These are phyloP conservation scores for Simalia tracyae DNA, from an alignment of 2,797 vertebrate species.

Conservation along the genomic window DNA sequence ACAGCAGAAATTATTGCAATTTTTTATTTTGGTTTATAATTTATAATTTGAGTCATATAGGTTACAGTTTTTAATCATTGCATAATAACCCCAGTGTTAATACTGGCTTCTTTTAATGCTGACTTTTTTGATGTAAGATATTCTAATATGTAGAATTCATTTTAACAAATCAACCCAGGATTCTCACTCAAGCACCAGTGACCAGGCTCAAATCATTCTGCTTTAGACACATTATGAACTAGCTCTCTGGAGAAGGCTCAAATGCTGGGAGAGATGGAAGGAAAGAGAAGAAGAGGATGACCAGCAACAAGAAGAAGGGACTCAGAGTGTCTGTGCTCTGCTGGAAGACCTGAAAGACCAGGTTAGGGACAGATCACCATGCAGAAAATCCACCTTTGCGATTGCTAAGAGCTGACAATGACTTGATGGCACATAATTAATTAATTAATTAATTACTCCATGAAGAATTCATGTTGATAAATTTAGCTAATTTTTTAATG, in stretches of 20 bases:
- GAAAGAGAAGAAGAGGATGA: no score
- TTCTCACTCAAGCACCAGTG: neutral
- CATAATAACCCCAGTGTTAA: neutral
- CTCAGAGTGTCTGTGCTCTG: no score
- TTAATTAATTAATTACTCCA: no score
- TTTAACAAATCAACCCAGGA: neutral
- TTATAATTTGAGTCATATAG: neutral
- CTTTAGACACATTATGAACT: neutral
- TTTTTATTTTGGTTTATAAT: neutral
- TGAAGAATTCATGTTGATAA: no score
- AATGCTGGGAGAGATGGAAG: neutral
- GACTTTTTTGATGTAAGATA: neutral
- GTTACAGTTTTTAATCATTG: neutral
- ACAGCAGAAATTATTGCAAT: neutral
- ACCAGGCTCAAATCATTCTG: neutral
- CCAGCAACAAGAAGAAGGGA: no score
- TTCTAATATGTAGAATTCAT: neutral
- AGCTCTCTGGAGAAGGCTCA: neutral
- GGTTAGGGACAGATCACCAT: no score
- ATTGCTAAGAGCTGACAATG: no score
- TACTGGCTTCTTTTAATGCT: neutral
- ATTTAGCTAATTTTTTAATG: no score
- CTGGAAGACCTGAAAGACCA: no score
- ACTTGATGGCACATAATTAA: no score
- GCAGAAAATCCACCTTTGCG: no score